Evolutionary conservation across 2,888 invertebrate genomes (phyloP).

Genomic region (Microplitis deprimator): DNA sequence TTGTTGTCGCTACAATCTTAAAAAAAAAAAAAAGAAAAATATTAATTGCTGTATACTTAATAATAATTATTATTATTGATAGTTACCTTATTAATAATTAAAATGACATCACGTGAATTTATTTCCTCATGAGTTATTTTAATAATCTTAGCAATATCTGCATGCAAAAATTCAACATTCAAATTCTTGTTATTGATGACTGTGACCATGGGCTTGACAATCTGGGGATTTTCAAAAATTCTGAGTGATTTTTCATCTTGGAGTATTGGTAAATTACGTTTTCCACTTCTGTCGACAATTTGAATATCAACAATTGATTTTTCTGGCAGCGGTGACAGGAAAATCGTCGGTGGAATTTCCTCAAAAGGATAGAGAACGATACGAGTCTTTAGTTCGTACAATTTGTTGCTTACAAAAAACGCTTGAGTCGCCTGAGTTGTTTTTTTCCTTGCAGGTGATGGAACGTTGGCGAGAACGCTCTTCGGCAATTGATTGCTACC

Average conservation of each 20-base stretch:
- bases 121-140: constrained; percentile 61
- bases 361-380: constrained; percentile 54
- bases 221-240: constrained; percentile 68
- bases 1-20: constrained; percentile 62
- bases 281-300: constrained; percentile 64
- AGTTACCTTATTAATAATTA: constrained; percentile 64
- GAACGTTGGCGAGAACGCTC: constrained; percentile 31
- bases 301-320: constrained; percentile 64
- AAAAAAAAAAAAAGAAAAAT: constrained; percentile 29
- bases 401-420: neutral
- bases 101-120: constrained; percentile 58
- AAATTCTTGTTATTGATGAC: constrained; percentile 59
- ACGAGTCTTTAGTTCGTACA: constrained; percentile 42
- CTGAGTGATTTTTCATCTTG: constrained; percentile 65
- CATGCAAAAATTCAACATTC: constrained; percentile 62
- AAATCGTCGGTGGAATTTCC: constrained; percentile 60
- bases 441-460: constrained; percentile 42
- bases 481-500: constrained; percentile 42
- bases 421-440: constrained; percentile 55
- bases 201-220: constrained; percentile 65
- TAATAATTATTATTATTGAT: too few relatives aligned
- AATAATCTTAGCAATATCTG: constrained; percentile 60
- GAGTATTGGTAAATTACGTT: constrained; percentile 65
- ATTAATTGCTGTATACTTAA: constrained; percentile 30
- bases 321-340: constrained; percentile 60